phyloP scores from a whole-genome alignment of 2,797 vertebrate genomes.

The Acrocephalus scirpaceus region DNA sequence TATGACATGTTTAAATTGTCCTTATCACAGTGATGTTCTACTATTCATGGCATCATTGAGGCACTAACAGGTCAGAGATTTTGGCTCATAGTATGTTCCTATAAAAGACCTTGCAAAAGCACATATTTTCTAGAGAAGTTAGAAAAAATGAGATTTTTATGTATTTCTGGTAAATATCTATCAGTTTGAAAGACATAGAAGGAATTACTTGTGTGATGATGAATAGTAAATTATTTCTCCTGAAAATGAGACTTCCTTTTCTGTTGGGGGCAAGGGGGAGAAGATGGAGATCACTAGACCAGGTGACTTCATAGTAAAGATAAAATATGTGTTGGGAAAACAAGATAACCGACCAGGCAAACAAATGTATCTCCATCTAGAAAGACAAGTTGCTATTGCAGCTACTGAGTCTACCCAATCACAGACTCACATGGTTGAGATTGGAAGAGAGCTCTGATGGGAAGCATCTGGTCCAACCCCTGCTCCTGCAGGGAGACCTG shows the following conservation, averaged over 20 bases:
- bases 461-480: not conserved
- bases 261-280: rapidly evolving
- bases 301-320: not conserved
- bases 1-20: not conserved
- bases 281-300: not conserved
- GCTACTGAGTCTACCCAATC: not conserved
- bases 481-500: not conserved
- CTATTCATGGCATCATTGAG: not conserved
- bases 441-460: not conserved
- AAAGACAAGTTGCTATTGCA: not conserved
- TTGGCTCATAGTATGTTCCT: not conserved
- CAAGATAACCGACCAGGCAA: not conserved
- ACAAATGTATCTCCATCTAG: not conserved
- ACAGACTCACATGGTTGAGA: not conserved
- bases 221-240: not conserved
- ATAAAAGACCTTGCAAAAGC: not conserved
- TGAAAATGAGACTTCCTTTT: not conserved
- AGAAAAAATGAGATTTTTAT: not conserved
- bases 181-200: not conserved
- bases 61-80: not conserved
- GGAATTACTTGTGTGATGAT: not conserved
- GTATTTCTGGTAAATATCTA: not conserved
- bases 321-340: not conserved
- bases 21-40: not conserved
- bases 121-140: not conserved